Percentiles rank a stretch among this genome's conserved stretches.
phyloP scores from a whole-genome alignment of 2,113 vertebrate genomes.

The Stegastes partitus region DNA sequence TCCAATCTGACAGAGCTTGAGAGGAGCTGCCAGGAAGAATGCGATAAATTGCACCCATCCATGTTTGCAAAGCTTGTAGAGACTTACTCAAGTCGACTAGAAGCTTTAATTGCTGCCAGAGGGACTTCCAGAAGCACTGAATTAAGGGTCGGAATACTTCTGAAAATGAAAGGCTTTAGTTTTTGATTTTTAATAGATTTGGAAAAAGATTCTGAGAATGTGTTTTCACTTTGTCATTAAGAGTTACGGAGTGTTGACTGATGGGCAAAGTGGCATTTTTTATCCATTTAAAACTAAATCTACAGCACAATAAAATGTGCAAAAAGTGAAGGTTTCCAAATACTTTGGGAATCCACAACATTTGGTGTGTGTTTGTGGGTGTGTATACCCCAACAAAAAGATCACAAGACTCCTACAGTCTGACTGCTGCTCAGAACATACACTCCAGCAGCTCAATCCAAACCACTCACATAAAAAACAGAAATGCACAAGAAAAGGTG shows the following conservation, averaged over 20 bases:
- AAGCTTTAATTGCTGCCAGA: background rate
- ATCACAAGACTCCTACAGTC: slow-evolving; percentile 30
- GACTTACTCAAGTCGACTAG: background rate
- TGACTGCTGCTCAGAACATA: slow-evolving; percentile 12
- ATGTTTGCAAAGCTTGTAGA: background rate
- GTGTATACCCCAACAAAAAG: slow-evolving; percentile 18
- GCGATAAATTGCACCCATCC: background rate
- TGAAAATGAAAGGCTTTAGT: background rate
- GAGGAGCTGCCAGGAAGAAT: background rate
- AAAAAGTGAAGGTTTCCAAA: slow-evolving; percentile 4
- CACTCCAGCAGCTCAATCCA: slow-evolving; percentile 16
- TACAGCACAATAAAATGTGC: background rate
- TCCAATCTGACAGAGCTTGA: background rate
- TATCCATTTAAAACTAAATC: slow-evolving; percentile 21
- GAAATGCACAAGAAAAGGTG: slow-evolving; percentile 17
- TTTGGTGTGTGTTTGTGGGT: background rate
- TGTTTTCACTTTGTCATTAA: background rate
- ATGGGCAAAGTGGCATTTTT: background rate
- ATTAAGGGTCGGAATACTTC: background rate
- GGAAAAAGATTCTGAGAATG: background rate
- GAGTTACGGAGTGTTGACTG: background rate
- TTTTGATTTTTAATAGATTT: background rate
- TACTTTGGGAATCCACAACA: background rate
- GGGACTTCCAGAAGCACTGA: background rate
- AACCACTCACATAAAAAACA: background rate